Percentiles rank a stretch among this genome's conserved stretches.
phyloP scores from a whole-genome alignment of 2,888 invertebrate genomes.

The Drosophila crucigera region DNA sequence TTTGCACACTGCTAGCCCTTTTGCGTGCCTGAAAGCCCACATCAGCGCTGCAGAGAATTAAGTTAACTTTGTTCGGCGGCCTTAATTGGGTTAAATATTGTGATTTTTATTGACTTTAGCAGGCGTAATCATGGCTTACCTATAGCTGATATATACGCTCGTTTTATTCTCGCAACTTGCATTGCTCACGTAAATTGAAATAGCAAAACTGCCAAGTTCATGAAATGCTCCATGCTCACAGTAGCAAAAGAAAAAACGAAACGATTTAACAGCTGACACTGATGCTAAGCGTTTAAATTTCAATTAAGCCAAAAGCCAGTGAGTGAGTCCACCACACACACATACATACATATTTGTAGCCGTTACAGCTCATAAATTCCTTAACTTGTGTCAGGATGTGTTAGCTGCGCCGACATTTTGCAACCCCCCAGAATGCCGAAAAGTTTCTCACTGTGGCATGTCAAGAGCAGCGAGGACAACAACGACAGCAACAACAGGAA shows the following conservation, averaged over 20 bases:
- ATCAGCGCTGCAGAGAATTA: conserved; percentile 27
- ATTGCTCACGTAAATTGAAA: conserved; percentile 57
- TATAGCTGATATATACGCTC: background rate
- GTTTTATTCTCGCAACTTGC: conserved; percentile 11
- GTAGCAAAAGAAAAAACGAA: conserved; percentile 37
- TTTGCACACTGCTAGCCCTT: conserved; percentile 13
- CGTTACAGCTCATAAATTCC: conserved; percentile 81
- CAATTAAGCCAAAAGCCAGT: conserved; percentile 72
- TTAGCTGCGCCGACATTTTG: conserved; percentile 68
- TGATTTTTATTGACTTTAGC: conserved; percentile 67
- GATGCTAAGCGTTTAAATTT: conserved; percentile 75
- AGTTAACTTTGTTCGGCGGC: conserved; percentile 66
- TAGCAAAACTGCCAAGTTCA: conserved; percentile 52
- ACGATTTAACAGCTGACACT: conserved; percentile 71
- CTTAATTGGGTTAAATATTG: conserved; percentile 78
- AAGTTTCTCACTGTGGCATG: conserved; percentile 62
- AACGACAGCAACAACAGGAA: conserved; percentile 25
- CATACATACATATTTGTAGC: conserved; percentile 26
- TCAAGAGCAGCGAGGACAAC: conserved; percentile 56
- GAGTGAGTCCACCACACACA: conserved; percentile 16
- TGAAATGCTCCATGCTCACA: conserved; percentile 35
- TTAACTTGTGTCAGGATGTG: conserved; percentile 80
- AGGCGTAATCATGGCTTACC: conserved; percentile 33
- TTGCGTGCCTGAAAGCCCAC: conserved; percentile 39
- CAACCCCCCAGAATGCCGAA: conserved; percentile 58